Evolutionary conservation across 2,888 invertebrate species (phyloP), one percentile per base, ranked within the genome.

Genomic region (Autographa pulchrina): DNA sequence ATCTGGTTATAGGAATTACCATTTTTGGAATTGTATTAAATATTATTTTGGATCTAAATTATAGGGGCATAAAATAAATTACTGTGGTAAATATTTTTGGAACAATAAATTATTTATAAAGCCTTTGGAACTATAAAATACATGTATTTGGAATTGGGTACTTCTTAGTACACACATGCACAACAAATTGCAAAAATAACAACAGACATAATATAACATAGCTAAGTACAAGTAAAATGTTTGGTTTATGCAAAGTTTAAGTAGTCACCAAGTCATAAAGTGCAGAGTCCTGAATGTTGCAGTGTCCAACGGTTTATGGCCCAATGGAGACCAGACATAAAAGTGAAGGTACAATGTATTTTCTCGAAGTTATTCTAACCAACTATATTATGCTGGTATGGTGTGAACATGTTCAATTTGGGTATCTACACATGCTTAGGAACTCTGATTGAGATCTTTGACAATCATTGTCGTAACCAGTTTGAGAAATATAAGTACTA

Each of bases 331-430:
- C 66, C n/a, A 11, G 20, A 6, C 54, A 18, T 31, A 38, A 31
- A 31, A 62, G 18, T 62, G 59, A 58, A n/a, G 41, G 61, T 74
- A 74, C 63, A 70, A 63, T 65, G 60, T 38, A 56, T 35, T n/a
- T n/a, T n/a, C 48, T 7, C 48, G 8, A 48, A 48, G n/a, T 48
- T n/a, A 16, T 14, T 14, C 16, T 18, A 48, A 75, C 87, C 90
- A 35, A 25, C 25, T 35, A 6, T 11, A 11, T 8, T 11, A 11
- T 8, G 35, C 5, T 38, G 11, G 38, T 38, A 11, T 38, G 38
- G 38, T 38, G 38, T 38, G 11, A 38, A 11, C 38, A 38, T 38
- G 11, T 38, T 11, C 11, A 11, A 38, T 11, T 38, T 38, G 38
- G 11, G 2, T 38, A 11, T 35, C 3, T 6, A 35, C 6, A 35